Evolutionary conservation across 1,140 invertebrate genomes (phyloP).

Genomic region (Rhagoletis pomonella): DNA sequence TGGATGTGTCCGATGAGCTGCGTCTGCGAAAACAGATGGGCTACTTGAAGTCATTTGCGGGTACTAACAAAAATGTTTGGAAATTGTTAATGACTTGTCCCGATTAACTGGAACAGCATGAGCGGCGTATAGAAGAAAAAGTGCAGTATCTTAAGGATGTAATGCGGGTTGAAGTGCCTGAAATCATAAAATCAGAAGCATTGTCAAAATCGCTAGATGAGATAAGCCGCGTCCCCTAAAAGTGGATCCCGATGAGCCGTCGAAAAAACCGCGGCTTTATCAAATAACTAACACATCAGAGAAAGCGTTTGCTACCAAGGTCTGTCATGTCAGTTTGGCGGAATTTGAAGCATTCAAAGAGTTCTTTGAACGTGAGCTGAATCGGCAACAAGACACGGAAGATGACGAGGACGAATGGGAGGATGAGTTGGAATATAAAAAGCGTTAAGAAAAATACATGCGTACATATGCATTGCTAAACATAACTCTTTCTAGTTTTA

Average conservation of each 20-base stretch:
- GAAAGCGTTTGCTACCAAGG: conserved; percentile 70
- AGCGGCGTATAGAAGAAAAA: conserved; percentile 64
- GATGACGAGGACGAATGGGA: conserved; percentile 52
- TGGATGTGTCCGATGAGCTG: conserved; percentile 64
- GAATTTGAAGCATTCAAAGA: conserved; percentile 72
- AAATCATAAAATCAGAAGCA: conserved; percentile 68
- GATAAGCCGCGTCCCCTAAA: conserved; percentile 67
- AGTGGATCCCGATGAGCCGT: conserved; percentile 67
- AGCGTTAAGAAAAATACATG: conserved; percentile 18
- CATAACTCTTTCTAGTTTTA: background rate
- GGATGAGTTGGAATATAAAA: conserved; percentile 4
- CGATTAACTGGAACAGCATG: conserved; percentile 64
- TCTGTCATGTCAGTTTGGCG: conserved; percentile 65
- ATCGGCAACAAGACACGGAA: conserved; percentile 53
- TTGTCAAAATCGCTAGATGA: conserved; percentile 64
- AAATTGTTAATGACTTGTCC: conserved; percentile 72
- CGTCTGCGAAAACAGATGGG: conserved; percentile 60
- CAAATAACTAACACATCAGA: conserved; percentile 72
- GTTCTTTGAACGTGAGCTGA: conserved; percentile 64
- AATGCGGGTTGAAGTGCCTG: conserved; percentile 70
- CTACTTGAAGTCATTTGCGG: conserved; percentile 65
- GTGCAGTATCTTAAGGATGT: conserved; percentile 63
- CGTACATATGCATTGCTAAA: no score
- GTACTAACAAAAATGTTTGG: conserved; percentile 71
- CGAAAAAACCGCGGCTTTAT: conserved; percentile 67